A percentile compares a stretch with the other conserved stretches of the same genome.
These are phyloP conservation scores for Oscheius sp. DNA, from an alignment of 2,888 invertebrate genomes.

Conservation along the genomic window DNA sequence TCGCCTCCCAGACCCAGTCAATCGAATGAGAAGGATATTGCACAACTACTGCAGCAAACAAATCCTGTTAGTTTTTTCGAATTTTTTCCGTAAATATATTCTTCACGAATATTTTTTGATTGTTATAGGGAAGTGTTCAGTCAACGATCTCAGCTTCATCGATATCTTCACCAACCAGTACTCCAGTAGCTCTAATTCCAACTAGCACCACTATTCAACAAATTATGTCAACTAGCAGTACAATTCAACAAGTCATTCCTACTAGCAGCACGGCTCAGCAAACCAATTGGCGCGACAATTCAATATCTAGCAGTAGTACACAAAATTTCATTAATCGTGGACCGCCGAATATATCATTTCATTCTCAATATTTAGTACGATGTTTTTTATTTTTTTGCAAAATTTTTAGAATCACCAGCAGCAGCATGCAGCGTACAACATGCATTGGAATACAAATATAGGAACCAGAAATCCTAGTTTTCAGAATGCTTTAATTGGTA, in stretches of 20 bases:
- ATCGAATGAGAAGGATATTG: background rate
- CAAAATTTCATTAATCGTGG: background rate
- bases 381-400: background rate
- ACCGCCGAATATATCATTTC: no score
- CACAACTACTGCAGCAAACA: background rate
- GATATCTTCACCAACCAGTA: background rate
- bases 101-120: background rate
- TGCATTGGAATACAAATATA: no score
- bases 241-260: background rate
- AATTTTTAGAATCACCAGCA: background rate
- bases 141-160: conserved; percentile 2
- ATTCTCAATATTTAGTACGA: background rate
- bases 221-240: background rate
- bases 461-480: background rate
- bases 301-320: background rate
- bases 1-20: background rate
- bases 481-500: background rate
- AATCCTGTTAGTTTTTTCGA: conserved; percentile 4
- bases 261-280: background rate
- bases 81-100: background rate
- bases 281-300: background rate
- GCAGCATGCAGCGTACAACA: no score
- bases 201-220: background rate
- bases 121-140: conserved; percentile 6
- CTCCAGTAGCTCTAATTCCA: background rate